phyloP scores from a whole-genome alignment of 2,888 invertebrate species.

The Slavum lentiscoides region DNA sequence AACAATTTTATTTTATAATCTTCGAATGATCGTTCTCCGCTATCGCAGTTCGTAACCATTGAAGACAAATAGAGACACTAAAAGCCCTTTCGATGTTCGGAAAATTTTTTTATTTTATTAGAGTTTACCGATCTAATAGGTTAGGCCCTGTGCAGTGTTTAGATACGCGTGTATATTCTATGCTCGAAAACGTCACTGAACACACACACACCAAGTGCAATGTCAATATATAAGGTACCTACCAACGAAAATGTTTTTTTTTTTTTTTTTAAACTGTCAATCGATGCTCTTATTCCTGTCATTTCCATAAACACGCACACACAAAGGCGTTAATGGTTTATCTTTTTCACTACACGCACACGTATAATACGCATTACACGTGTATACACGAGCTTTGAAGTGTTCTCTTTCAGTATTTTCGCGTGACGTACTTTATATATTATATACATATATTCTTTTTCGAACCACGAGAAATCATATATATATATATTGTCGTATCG shows the following conservation, averaged over 20 bases:
- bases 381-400: not conserved
- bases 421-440: not conserved
- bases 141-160: not conserved
- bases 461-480: not conserved
- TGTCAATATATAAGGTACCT: not conserved
- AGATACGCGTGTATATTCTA: not conserved
- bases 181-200: not conserved
- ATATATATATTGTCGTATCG: not conserved
- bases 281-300: conserved; percentile 30
- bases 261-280: conserved; percentile 6
- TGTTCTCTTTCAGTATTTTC: conserved; percentile 25
- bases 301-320: conserved; percentile 13
- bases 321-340: conserved; percentile 7
- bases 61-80: no score
- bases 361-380: not conserved
- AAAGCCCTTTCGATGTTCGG: no score
- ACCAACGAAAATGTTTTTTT: conserved; percentile 21
- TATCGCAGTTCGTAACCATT: no score
- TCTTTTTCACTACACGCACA: not conserved
- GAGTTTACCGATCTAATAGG: no score
- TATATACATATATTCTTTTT: not conserved
- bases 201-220: not conserved
- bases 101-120: no score
- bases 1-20: no score
- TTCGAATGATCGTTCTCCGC: no score